phyloP scores from a whole-genome alignment of 2,888 invertebrate genomes.

The Suillia variegata region DNA sequence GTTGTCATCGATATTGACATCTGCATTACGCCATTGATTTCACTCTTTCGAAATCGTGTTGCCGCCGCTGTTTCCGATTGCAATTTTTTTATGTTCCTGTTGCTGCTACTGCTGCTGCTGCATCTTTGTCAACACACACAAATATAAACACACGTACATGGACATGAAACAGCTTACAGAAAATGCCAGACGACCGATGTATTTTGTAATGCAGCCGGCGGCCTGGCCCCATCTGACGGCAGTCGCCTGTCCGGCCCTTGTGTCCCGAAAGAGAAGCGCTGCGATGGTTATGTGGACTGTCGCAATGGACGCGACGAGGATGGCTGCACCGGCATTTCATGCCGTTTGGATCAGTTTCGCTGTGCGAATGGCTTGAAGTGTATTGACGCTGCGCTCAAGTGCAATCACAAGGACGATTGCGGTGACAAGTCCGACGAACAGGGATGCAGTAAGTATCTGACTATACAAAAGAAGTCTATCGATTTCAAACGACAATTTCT shows the following conservation, averaged over 20 bases:
- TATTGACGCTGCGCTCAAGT: conserved; percentile 76
- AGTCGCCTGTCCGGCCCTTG: conserved; percentile 73
- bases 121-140: not conserved
- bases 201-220: conserved; percentile 77
- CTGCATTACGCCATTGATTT: conserved; percentile 2
- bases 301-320: conserved; percentile 82
- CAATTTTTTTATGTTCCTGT: conserved; percentile 1
- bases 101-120: not conserved
- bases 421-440: conserved; percentile 90
- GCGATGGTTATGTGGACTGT: conserved; percentile 90
- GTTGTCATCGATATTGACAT: conserved; percentile 10
- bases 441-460: conserved; percentile 76
- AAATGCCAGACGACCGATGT: conserved; percentile 88
- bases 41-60: not conserved
- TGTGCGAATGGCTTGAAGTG: conserved; percentile 82
- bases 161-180: conserved; percentile 73
- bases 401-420: conserved; percentile 90
- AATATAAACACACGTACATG: conserved; percentile 8
- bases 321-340: conserved; percentile 73
- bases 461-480: not conserved
- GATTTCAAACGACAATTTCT: too few species aligned
- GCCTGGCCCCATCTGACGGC: conserved; percentile 63
- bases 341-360: conserved; percentile 83
- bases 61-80: conserved; percentile 8
- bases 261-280: conserved; percentile 85